Evolutionary conservation across 2,113 vertebrate species (phyloP), one percentile per base, ranked within the genome.

Genomic region (Nothobranchius furzeri): DNA sequence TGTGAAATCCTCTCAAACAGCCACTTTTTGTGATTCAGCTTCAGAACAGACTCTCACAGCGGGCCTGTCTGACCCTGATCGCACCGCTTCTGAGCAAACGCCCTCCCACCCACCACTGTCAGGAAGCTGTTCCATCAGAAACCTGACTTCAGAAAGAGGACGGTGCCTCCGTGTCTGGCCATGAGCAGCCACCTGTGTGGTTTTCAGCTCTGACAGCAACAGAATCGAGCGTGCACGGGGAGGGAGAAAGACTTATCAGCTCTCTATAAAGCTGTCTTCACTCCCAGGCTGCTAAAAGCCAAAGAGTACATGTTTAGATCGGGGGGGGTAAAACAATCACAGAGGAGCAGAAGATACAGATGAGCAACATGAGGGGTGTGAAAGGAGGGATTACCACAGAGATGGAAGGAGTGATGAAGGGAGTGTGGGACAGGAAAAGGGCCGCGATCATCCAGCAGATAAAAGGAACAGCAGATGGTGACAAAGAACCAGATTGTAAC

Each of bases 111-210:
- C 68, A 58, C 24, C 52, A 48, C 64, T n/a, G 59, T 76, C 74
- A 67, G 13, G 62, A 64, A 69, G 55, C 76, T 43, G 69, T 61
- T 64, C 1, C 62, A 73, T 87, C 78, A 82, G 82, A 88, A 40
- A 40, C 6, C 82, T 78, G 40, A 75, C 75, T 86, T 75, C 78
- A 75, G 80, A 80, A 79, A 82, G 69, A 73, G 50, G 61, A 42
- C 12, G 43, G 43, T 10, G 43, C 12, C 43, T 25, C 61, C 51
- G 84, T 83, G 25, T 78, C 60, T 37, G 51, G 70, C 40, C 45
- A 42, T 56, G 77, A 75, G 46, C 61, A 56, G 62, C 70, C 67
- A 47, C 78, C 64, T 53, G 47, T 70, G 85, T 68, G 55, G 56
- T 64, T 78, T 69, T 30, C 74, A 64, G 30, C 42, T 12, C 7